phyloP scores from a whole-genome alignment of 2,113 vertebrate genomes.

The Clarias macrocephalus region DNA sequence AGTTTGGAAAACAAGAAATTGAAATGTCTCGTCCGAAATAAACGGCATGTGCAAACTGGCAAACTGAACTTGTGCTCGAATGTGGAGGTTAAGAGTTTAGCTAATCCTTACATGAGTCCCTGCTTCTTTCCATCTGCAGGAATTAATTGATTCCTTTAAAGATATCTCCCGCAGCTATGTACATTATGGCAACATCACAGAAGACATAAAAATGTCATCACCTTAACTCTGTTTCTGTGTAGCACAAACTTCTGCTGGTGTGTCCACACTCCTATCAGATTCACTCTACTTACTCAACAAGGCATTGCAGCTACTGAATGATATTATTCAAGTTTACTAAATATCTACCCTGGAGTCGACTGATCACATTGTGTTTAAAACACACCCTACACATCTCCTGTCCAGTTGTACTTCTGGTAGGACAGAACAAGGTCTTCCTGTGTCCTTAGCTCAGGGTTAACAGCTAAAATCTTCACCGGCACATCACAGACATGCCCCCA shows the following conservation, averaged over 20 bases:
- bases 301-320: neutral
- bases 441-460: neutral
- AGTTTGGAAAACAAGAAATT: neutral
- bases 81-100: slow-evolving; percentile 3
- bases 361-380: neutral
- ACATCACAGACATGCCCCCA: neutral
- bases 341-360: neutral
- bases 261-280: neutral
- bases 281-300: neutral
- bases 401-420: neutral
- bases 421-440: slow-evolving; percentile 32
- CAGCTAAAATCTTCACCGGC: neutral
- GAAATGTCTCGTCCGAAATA: neutral
- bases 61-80: slow-evolving; percentile 6
- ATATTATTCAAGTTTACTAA: neutral
- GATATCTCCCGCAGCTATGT: neutral
- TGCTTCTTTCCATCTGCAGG: neutral
- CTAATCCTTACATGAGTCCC: neutral
- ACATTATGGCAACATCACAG: neutral
- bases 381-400: neutral
- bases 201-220: neutral
- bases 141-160: neutral
- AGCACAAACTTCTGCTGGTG: neutral
- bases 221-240: neutral
- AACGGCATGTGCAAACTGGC: neutral